Evolutionary conservation across 2,888 invertebrate species (phyloP).

Genomic region (Sabellastarte sp.): DNA sequence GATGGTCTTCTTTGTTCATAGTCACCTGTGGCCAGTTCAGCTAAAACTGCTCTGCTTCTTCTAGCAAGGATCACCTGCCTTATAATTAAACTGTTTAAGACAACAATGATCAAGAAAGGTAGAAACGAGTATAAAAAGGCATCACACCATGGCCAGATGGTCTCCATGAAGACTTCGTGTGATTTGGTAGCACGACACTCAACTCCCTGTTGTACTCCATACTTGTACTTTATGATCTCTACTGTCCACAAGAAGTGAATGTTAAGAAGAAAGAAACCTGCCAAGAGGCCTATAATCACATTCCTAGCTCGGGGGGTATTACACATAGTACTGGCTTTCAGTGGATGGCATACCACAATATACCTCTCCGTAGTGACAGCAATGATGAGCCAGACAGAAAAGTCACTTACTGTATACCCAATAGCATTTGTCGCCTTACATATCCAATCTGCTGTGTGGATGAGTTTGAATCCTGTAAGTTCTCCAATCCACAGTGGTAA

Average conservation of each 20-base stretch:
- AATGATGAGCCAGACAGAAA: constrained; percentile 36
- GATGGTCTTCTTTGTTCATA: constrained; percentile 21
- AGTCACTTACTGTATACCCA: constrained; percentile 47
- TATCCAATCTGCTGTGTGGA: constrained; percentile 36
- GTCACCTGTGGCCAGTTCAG: constrained; percentile 3
- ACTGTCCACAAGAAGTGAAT: constrained; percentile 53
- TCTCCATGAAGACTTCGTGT: constrained; percentile 32
- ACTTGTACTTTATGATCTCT: constrained; percentile 6
- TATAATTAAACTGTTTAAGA: constrained; percentile 48
- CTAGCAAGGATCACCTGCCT: constrained; percentile 24
- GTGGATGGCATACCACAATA: constrained; percentile 47
- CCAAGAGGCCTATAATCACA: constrained; percentile 31
- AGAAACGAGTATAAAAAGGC: constrained; percentile 45
- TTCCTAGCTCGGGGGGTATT: constrained; percentile 42
- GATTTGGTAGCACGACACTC: constrained; percentile 25
- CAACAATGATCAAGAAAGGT: constrained; percentile 42
- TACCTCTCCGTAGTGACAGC: constrained; percentile 32
- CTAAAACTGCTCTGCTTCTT: background rate
- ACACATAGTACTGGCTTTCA: constrained; percentile 46
- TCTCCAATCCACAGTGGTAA: constrained; percentile 51
- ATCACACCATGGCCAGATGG: constrained; percentile 51
- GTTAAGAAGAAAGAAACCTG: constrained; percentile 42
- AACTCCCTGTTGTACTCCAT: constrained; percentile 21
- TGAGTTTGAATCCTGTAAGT: constrained; percentile 39
- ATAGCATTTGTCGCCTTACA: constrained; percentile 46